Evolutionary conservation across 1,140 invertebrate genomes (phyloP).

Genomic region (Euura saliciscinereae): DNA sequence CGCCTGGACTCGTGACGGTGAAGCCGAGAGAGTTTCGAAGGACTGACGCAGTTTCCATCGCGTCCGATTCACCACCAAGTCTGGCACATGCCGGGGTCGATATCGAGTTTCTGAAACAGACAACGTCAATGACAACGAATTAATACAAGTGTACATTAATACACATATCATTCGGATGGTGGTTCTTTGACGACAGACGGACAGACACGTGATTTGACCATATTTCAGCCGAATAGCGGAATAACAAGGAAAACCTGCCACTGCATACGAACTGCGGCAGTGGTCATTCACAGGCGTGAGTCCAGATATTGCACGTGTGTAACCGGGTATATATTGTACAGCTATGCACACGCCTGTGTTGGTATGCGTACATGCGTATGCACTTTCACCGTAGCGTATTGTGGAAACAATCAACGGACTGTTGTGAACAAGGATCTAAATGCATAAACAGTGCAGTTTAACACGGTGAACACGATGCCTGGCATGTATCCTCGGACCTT

Average conservation of each 20-base stretch:
- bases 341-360: not conserved
- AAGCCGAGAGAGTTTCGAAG: slow-evolving; percentile 36
- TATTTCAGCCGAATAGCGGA: no score
- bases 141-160: no score
- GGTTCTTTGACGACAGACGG: no score
- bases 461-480: not conserved
- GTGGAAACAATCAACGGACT: not conserved
- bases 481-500: not conserved
- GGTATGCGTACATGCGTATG: not conserved
- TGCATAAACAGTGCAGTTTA: not conserved
- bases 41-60: slow-evolving; percentile 46
- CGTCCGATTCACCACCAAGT: slow-evolving; percentile 44
- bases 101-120: slow-evolving; percentile 29
- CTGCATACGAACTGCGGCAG: no score
- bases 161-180: no score
- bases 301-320: no score
- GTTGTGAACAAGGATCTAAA: not conserved
- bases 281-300: no score
- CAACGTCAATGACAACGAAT: no score
- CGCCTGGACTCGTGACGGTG: slow-evolving; percentile 31
- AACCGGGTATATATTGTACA: not conserved
- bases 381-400: not conserved
- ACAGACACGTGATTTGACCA: no score
- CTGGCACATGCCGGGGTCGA: slow-evolving; percentile 41
- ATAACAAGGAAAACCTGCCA: no score